Percentiles rank a stretch among this genome's conserved stretches.
Conservation (phyloP, 2,113 vertebrate species). For the Tyrannus savana region DNA sequence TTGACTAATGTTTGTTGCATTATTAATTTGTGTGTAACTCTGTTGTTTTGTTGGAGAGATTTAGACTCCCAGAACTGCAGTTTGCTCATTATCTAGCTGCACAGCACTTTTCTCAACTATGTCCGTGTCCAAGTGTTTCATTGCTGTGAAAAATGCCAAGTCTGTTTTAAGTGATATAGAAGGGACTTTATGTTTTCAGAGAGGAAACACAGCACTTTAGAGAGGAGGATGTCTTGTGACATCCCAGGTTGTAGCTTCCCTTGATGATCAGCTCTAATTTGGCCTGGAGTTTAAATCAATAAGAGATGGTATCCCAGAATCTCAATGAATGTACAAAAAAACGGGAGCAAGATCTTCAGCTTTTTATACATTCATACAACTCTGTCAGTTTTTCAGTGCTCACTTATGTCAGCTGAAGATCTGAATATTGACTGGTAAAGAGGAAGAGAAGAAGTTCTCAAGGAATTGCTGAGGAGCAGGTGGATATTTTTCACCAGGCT, state of each 20-base stretch:
- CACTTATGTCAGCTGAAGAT: not conserved
- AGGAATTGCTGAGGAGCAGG: not conserved
- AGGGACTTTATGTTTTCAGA: not conserved
- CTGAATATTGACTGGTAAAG: not conserved
- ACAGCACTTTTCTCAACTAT: not conserved
- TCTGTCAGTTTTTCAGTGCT: not conserved
- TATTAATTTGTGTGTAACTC: not conserved
- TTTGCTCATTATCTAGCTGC: not conserved
- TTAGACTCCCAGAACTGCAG: not conserved
- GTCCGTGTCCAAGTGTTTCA: not conserved
- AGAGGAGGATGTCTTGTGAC: not conserved
- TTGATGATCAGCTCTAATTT: not conserved
- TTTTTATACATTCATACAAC: not conserved
- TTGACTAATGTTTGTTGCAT: not conserved
- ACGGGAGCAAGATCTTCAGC: not conserved
- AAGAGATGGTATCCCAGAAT: not conserved
- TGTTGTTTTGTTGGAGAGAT: not conserved
- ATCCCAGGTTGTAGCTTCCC: not conserved
- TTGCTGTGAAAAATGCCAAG: not conserved
- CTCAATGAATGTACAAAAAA: not conserved
- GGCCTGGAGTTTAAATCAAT: not conserved
- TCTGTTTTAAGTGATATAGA: not conserved
- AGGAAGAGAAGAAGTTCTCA: not conserved
- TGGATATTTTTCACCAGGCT: not conserved
- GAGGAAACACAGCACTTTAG: not conserved